Base-by-base conservation (phyloP, 1,140 invertebrate species). In the Holcopasites calliopsidis region DNA sequence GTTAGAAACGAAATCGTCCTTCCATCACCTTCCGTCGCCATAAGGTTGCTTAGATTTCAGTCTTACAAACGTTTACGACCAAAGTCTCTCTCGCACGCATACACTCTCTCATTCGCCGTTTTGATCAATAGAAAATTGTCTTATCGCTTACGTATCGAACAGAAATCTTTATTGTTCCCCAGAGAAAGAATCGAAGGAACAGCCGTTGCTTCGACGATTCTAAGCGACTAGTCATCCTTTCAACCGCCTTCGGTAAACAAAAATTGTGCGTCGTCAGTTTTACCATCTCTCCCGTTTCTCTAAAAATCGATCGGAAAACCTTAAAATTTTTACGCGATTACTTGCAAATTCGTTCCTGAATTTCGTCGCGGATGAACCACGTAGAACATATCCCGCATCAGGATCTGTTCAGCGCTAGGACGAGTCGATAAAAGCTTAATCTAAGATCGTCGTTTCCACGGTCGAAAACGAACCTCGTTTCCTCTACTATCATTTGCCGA, bases 81-180 rank as follows among this genome's bases (percentile, higher is more conserved):
- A 18, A 54, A 42, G 16, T 23, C n/a, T 57, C 54, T 44, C n/a
- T 70, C 31, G 18, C 40, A 33, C 16, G 26, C 18, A 57, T 31
- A 11, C 55, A 10, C 60, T 26, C 38, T 23, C 16, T 73, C n/a
- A 49, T 40, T 40, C 69, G 16, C 44, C 3, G 13, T 42, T 47
- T 50, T 18, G 42, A 54, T 76, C 44, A 23, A 16, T 50, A 77
- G 49, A 73, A 69, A 80, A 73, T 28, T 65, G 61, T 62, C 55
- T 66, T 62, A 62, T 50, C 60, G 35, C 35, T 42, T 42, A 49
- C 31, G 33, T 65, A 73, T 73, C 60, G 47, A 73, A 82, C 66
- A 49, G 47, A 82, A 65, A 50, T 49, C 40, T 18, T 54, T 11
- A 74, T 82, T 82, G 80, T 74, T 82, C 80, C 80, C 80, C 47